Evolutionary conservation across 1,140 invertebrate genomes (phyloP), one percentile per base, ranked within the genome.

Genomic region (Hypothenemus hampei): DNA sequence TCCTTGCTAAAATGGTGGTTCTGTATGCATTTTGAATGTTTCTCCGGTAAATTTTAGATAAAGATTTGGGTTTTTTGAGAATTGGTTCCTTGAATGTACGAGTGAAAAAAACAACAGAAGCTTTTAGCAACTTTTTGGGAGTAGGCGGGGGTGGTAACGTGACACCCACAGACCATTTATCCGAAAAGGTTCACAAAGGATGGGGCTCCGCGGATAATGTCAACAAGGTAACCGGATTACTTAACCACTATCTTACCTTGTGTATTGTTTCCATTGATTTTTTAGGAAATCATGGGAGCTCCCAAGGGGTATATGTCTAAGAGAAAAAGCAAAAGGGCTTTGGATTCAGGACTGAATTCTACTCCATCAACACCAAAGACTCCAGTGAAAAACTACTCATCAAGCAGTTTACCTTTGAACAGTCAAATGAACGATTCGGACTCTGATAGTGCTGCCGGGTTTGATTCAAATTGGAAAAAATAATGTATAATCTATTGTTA

Each of bases 21-120:
- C n/a, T 29, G 6, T 29, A 29, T 29, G n/a, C n/a, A 1, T 11
- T 31, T 31, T 31, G 10, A 11, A 31, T 31, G 26, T 31, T 31
- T 13, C 26, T 29, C 6, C n/a, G 3, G 3, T 31, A 11, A 11
- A 11, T 49, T 61, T 57, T 49, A 68, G 87, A 91, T 74, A 89
- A 88, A 79, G 88, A 91, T 75, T 79, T 81, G 74, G 82, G 88
- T 65, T 92, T 94, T 73, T 80, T 93, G 57, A 80, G 90, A 63
- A 92, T 93, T 76, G 90, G 91, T 60, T 94, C 91, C 6, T 73
- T 94, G 67, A 93, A 93, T 75, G 89, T 93, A 29, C 80, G 89
- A 66, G 89, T 93, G 65, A 92, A 93, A 75, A 89, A 88, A 71
- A 92, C 90, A 19, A 91, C 89, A 35, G 89, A 91, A 68, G 87